Conservation (phyloP, 2,113 vertebrate species). For the Acrocephalus arundinaceus region DNA sequence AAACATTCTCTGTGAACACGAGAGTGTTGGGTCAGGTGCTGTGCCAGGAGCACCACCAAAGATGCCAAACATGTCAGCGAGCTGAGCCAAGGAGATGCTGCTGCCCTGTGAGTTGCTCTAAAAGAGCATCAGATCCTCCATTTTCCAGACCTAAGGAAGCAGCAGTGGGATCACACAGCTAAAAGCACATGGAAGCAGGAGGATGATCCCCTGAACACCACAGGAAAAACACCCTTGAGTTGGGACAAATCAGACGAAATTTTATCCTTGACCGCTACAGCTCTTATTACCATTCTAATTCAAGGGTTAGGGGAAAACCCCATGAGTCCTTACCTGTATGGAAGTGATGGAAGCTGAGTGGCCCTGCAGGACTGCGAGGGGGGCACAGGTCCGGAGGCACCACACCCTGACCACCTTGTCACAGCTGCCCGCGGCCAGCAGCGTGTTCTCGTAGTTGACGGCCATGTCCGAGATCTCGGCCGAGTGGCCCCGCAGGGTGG, state of each 20-base stretch:
- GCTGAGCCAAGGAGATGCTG: not conserved
- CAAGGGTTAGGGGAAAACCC: not conserved
- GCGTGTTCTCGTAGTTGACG: slow-evolving; percentile 95
- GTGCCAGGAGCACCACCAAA: not conserved
- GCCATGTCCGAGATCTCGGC: slow-evolving; percentile 98
- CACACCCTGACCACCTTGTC: slow-evolving; percentile 96
- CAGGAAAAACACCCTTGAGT: fast-evolving
- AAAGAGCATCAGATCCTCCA: not conserved
- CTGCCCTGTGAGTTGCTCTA: not conserved
- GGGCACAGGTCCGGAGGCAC: slow-evolving; percentile 95
- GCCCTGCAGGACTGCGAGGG: slow-evolving; percentile 90
- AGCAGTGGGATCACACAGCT: not conserved
- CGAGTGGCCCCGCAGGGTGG: slow-evolving; percentile 92
- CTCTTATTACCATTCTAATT: not conserved
- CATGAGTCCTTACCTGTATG: slow-evolving; percentile 82
- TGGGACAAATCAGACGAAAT: not conserved
- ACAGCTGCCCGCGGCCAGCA: slow-evolving; percentile 94
- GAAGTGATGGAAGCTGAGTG: slow-evolving; percentile 97
- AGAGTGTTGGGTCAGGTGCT: not conserved
- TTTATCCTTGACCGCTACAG: not conserved
- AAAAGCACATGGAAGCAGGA: not conserved
- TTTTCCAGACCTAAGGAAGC: not conserved
- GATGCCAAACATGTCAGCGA: not conserved
- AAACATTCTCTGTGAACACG: not conserved
- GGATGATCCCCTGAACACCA: slow-evolving; percentile 74